Conservation (phyloP, 2,113 vertebrate genomes). For the Phrynocephalus versicolor region DNA sequence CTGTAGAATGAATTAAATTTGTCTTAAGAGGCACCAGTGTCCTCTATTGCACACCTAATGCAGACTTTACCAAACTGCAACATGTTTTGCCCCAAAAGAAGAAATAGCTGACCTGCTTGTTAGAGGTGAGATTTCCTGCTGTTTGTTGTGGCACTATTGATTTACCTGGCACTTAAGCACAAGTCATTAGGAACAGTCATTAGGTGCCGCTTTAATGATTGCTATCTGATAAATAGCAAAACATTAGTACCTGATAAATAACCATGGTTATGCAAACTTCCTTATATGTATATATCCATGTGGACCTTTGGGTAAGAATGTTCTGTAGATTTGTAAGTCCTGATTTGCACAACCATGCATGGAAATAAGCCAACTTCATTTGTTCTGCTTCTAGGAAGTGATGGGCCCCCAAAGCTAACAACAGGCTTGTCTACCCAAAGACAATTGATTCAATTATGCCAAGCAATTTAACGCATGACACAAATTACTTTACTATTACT, state of each 20-base stretch:
- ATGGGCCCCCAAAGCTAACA: not conserved
- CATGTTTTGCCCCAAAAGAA: not conserved
- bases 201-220: not conserved
- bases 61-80: not conserved
- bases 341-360: not conserved
- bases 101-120: not conserved
- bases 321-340: not conserved
- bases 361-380: not conserved
- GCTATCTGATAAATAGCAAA: not conserved
- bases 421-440: slow-evolving; percentile 18
- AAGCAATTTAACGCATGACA: slow-evolving; percentile 17
- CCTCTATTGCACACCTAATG: not conserved
- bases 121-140: not conserved
- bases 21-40: no score
- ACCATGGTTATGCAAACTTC: not conserved
- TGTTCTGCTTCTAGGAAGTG: not conserved
- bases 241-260: slow-evolving; percentile 7
- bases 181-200: not conserved
- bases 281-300: not conserved
- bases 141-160: not conserved
- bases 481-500: not conserved
- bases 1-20: no score
- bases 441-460: slow-evolving; percentile 12
- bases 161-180: not conserved
- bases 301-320: not conserved